These are phyloP conservation scores for Eilema caniola DNA, from an alignment of 2,888 invertebrate genomes.

Conservation along the genomic window DNA sequence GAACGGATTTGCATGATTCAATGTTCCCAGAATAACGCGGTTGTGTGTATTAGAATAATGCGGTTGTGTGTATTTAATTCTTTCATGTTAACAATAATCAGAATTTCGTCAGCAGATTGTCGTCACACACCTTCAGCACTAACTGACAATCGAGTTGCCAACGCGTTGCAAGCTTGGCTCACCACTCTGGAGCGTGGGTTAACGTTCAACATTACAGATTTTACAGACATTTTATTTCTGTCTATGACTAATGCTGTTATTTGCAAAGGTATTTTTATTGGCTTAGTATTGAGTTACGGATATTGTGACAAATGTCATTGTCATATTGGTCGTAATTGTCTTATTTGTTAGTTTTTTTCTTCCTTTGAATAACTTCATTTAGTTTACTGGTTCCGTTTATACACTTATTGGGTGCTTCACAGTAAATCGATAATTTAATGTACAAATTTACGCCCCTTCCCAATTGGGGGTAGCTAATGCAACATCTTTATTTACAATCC, in stretches of 20 bases:
- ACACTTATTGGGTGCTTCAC: neutral
- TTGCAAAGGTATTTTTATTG: constrained; percentile 75
- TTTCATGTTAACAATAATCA: constrained; percentile 56
- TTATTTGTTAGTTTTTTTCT: constrained; percentile 30
- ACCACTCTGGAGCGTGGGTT: constrained; percentile 66
- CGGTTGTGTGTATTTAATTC: too few relatives aligned
- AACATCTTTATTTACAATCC: too few relatives aligned
- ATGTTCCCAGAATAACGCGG: too few relatives aligned
- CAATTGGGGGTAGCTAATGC: neutral
- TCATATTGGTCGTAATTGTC: constrained; percentile 49
- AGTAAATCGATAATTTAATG: neutral
- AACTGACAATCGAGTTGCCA: constrained; percentile 51
- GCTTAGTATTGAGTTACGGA: constrained; percentile 72
- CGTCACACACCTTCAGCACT: constrained; percentile 52
- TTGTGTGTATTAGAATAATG: too few relatives aligned
- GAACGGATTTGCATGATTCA: too few relatives aligned
- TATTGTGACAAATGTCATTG: constrained; percentile 66
- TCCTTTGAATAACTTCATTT: constrained; percentile 19
- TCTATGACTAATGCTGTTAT: constrained; percentile 77
- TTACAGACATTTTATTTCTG: constrained; percentile 71
- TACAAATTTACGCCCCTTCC: neutral
- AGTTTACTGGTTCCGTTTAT: neutral
- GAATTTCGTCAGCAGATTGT: constrained; percentile 52
- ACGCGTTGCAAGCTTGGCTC: constrained; percentile 64
- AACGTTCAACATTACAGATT: constrained; percentile 61